phyloP scores from a whole-genome alignment of 2,797 vertebrate species.

The Taenioides sp. region DNA sequence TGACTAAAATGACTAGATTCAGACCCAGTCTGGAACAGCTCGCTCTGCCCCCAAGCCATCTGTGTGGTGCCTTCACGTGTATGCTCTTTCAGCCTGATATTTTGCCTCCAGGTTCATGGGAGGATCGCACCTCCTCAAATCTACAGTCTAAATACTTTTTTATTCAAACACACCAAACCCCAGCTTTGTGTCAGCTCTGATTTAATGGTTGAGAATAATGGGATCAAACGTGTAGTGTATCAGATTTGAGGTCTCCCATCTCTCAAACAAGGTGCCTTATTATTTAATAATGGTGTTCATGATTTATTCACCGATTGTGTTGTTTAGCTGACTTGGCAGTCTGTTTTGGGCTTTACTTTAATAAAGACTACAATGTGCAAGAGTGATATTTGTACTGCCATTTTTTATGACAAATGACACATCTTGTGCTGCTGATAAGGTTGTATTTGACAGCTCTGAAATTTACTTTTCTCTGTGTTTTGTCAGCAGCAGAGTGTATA shows the following conservation, averaged over 20 bases:
- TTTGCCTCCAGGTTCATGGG: conserved; percentile 39
- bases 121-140: conserved; percentile 52
- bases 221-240: conserved; percentile 40
- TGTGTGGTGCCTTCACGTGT: conserved; percentile 4
- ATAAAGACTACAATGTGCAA: not conserved
- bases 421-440: not conserved
- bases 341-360: conserved; percentile 3
- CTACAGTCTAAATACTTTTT: conserved; percentile 34
- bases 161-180: conserved; percentile 44
- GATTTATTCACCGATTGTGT: conserved; percentile 27
- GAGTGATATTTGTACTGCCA: not conserved
- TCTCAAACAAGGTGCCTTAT: conserved; percentile 18
- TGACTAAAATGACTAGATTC: conserved; percentile 45
- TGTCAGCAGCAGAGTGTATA: not conserved
- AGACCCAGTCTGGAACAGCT: conserved; percentile 44
- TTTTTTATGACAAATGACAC: not conserved
- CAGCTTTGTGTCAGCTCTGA: conserved; percentile 47
- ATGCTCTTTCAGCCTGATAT: conserved; percentile 31
- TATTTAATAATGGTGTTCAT: conserved; percentile 3
- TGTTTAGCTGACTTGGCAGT: not conserved
- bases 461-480: not conserved
- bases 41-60: conserved; percentile 24
- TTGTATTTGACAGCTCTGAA: conserved; percentile 3
- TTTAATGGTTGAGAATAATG: conserved; percentile 67
- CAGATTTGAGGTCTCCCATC: conserved; percentile 23